phyloP scores from a whole-genome alignment of 2,113 vertebrate species.

The Daubentonia madagascariensis region DNA sequence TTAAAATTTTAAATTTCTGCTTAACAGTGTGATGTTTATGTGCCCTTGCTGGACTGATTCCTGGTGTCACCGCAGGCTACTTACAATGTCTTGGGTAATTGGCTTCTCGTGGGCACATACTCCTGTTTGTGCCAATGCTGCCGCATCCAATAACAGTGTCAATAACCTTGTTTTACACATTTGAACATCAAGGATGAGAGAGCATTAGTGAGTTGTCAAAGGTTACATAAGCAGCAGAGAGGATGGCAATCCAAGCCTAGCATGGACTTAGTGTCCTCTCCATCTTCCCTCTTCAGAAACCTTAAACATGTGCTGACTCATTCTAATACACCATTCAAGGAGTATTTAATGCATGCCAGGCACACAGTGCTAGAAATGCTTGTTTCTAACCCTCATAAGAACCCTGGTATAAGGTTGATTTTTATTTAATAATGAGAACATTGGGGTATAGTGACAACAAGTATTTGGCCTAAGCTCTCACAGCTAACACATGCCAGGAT shows the following conservation, averaged over 20 bases:
- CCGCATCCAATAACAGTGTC: neutral
- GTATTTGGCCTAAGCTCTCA: neutral
- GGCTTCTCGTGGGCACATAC: neutral
- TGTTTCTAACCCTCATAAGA: neutral
- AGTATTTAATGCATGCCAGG: neutral
- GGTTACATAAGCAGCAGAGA: neutral
- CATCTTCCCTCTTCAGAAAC: neutral
- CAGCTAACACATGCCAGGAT: neutral
- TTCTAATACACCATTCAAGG: neutral
- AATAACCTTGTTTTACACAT: neutral
- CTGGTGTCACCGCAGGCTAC: neutral
- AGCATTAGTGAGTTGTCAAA: neutral
- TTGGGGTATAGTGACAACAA: neutral
- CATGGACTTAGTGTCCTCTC: neutral
- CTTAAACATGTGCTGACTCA: neutral
- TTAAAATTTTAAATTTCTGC: neutral
- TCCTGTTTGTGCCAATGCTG: neutral
- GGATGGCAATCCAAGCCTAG: neutral
- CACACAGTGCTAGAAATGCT: neutral
- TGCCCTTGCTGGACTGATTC: neutral
- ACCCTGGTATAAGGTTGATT: neutral
- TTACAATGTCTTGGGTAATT: neutral
- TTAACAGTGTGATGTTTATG: neutral
- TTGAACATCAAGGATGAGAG: neutral
- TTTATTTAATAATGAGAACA: neutral